Evolutionary conservation across 1,140 invertebrate genomes (phyloP), one percentile per base, ranked within the genome.

Genomic region (Orius laevigatus): DNA sequence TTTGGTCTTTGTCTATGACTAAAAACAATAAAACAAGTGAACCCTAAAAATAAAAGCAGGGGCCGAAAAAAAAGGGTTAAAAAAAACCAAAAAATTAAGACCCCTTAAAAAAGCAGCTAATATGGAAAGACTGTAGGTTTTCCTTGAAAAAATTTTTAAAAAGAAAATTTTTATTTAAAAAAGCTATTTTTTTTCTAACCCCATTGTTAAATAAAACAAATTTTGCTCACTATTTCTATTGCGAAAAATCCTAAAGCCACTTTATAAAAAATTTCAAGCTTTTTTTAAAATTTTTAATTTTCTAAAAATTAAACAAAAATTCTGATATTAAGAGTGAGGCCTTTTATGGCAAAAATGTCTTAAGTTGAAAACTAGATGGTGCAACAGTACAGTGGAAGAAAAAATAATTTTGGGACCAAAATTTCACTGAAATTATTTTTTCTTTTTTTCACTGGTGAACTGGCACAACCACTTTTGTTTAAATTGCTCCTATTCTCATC

Each of bases 401-500:
- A 33, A 33, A 46, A 33, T 33, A 16, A 46, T 33, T 20, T 14
- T 46, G 11, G n/a, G 20, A 46, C 44, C 16, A 31, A 46, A 34
- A 14, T 46, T 46, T n/a, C n/a, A n/a, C n/a, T n/a, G n/a, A n/a
- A n/a, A 25, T 25, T 8, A 25, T 25, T 25, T 25, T 25, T 25
- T 8, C 8, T 25, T 8, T 8, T 25, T 25, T 25, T 25, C 25
- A n/a, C n/a, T n/a, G n/a, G n/a, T n/a, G n/a, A 31, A 12, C 42
- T 14, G 5, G 36, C 15, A 35, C 25, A 25, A 3, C 25, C 25
- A 25, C 3, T 25, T 25, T 25, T 25, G 8, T n/a, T n/a, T 3
- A 39, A 39, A 39, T 40, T 49, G 25, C 10, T 9, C 40, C 11
- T 41, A 41, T 39, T 49, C 36, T 25, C 15, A 10, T 49, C 20